A percentile compares a stretch with the other conserved stretches of the same genome.
Conservation (phyloP, 2,113 vertebrate species). For the Phasianus colchicus region DNA sequence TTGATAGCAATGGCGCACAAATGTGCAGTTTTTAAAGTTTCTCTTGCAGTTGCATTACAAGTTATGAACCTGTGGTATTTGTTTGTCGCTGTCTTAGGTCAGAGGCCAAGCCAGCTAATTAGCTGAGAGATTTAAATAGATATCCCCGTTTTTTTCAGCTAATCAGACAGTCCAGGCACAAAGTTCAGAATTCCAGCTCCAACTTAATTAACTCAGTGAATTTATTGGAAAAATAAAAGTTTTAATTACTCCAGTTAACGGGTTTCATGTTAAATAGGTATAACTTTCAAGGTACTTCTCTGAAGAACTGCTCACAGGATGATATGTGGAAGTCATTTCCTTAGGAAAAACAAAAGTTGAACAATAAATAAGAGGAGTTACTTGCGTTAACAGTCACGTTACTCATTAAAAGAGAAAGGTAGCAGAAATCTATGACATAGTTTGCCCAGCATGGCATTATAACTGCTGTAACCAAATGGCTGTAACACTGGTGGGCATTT, state of each 20-base stretch:
- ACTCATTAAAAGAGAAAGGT: conserved; percentile 92
- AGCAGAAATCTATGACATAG: conserved; percentile 87
- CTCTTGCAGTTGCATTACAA: conserved; percentile 73
- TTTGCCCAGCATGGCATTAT: conserved; percentile 81
- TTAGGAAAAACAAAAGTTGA: conserved; percentile 82
- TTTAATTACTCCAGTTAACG: conserved; percentile 99
- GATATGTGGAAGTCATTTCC: conserved; percentile 83
- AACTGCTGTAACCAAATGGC: conserved; percentile 83
- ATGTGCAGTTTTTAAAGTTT: conserved; percentile 74
- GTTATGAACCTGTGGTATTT: conserved; percentile 66
- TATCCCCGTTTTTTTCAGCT: conserved; percentile 83
- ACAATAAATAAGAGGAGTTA: conserved; percentile 99
- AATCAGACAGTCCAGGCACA: conserved; percentile 80
- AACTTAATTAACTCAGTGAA: conserved; percentile 85
- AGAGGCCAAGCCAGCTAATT: conserved; percentile 77
- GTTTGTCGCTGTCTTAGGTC: conserved; percentile 73
- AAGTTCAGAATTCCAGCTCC: conserved; percentile 87
- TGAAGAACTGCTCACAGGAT: conserved; percentile 89
- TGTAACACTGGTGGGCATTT: conserved; percentile 95
- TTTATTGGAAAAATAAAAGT: conserved; percentile 89
- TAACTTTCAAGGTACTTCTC: conserved; percentile 88
- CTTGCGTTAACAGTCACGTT: conserved; percentile 97
- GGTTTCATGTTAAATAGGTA: conserved; percentile 94
- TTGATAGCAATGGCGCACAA: conserved; percentile 75
- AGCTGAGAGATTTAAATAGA: conserved; percentile 92